Evolutionary conservation across 2,888 invertebrate species (phyloP).

Genomic region (Morpho helenor): DNA sequence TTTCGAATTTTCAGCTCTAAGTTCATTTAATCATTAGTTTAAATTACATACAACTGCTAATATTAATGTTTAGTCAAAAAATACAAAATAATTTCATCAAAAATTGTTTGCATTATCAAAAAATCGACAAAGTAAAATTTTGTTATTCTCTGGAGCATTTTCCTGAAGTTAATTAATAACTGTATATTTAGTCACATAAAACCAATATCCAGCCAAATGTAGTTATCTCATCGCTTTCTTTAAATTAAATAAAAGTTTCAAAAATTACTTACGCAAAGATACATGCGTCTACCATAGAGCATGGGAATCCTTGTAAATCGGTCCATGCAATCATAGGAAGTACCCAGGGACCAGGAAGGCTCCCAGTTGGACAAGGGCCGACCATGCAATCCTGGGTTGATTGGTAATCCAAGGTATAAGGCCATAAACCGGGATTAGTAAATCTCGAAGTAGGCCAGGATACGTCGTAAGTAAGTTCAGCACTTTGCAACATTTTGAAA

Average conservation of each 20-base stretch:
- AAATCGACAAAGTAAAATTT: no score
- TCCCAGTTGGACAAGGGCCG: constrained; percentile 76
- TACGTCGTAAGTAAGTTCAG: constrained; percentile 79
- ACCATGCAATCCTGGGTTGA: constrained; percentile 77
- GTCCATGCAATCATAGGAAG: constrained; percentile 81
- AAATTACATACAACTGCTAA: no score
- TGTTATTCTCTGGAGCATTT: no score
- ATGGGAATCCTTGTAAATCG: constrained; percentile 67
- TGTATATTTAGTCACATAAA: no score
- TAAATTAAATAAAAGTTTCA: not conserved
- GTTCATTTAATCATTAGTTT: no score
- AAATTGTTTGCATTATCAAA: no score
- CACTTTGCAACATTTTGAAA: constrained; percentile 74
- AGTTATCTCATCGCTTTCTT: no score
- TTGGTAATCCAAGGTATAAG: constrained; percentile 82
- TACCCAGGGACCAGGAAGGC: constrained; percentile 82
- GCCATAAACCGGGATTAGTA: constrained; percentile 77
- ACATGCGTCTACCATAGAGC: constrained; percentile 80
- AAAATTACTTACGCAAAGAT: constrained; percentile 53
- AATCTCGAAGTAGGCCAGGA: constrained; percentile 76
- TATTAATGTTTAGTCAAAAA: no score
- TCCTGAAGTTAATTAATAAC: no score
- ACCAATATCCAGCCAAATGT: no score
- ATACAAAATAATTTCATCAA: no score
- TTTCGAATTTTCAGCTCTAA: no score